A percentile compares a stretch with the other conserved stretches of the same genome.
Evolutionary conservation across 2,113 vertebrate species (phyloP).

Genomic region (Muntiacus reevesi): DNA sequence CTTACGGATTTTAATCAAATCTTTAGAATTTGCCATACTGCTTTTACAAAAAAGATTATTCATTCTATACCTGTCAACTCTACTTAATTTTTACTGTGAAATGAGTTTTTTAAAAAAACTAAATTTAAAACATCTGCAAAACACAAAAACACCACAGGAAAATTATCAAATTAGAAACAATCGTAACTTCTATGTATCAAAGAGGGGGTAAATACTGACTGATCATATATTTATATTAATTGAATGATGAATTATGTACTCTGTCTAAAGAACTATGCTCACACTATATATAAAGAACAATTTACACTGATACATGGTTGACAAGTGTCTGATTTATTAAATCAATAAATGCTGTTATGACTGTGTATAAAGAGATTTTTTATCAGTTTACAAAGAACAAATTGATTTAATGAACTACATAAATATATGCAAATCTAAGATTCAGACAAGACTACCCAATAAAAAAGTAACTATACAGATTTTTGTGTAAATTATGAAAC

Average conservation of each 20-base stretch:
- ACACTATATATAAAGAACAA: background rate
- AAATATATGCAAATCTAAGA: slow-evolving; percentile 40
- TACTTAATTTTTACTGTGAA: background rate
- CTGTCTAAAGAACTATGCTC: background rate
- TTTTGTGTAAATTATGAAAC: slow-evolving; percentile 39
- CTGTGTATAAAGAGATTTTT: slow-evolving; percentile 14
- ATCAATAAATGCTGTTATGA: slow-evolving; percentile 32
- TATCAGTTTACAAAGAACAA: slow-evolving; percentile 35
- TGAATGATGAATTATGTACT: slow-evolving; percentile 25
- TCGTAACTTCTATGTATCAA: background rate
- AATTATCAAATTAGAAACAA: background rate
- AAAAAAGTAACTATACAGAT: slow-evolving; percentile 11
- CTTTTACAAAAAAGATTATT: background rate
- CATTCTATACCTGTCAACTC: background rate
- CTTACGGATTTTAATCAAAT: background rate
- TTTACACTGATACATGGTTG: slow-evolving; percentile 11
- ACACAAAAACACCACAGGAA: background rate
- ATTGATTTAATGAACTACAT: slow-evolving; percentile 32
- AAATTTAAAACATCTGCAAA: background rate
- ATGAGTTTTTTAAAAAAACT: background rate
- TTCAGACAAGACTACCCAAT: slow-evolving; percentile 9
- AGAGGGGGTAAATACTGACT: slow-evolving; percentile 7
- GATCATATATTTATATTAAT: background rate
- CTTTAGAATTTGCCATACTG: background rate
- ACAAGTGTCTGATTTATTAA: slow-evolving; percentile 42